Evolutionary conservation across 2,113 vertebrate species (phyloP), one percentile per base, ranked within the genome.

Genomic region (Struthidea cinerea): DNA sequence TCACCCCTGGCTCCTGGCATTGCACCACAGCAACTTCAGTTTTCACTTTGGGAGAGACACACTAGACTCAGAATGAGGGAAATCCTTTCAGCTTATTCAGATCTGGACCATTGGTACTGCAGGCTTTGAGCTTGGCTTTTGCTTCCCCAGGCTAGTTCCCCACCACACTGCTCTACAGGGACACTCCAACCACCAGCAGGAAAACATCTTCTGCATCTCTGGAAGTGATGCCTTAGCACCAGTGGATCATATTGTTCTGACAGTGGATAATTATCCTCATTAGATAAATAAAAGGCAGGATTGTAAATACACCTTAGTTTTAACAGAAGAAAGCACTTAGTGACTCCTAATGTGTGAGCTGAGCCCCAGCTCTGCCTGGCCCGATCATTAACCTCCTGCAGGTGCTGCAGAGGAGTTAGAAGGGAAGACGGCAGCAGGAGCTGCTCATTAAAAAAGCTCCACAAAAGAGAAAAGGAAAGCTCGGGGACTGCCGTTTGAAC

Each of bases 81-180:
- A 90, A 76, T 1, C 11, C 12, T 41, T 57, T 68, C 4, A 9
- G 7, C 70, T 83, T 16, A 24, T 63, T 20, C 33, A 39, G 50
- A 11, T 7, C 15, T 3, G 15, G 17, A 7, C 9, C 6, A 3
- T 2, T 16, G 0, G 18, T 59, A n/a, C 30, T 13, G 2, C 23
- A 18, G 35, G 10, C 15, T 67, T 32, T 0, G 3, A 42, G 28
- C 28, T 75, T 24, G 3, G 6, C 19, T 46, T 22, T 4, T 18
- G 16, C 24, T n/a, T 10, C 22, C 6, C 10, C 35, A 47, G 27
- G 15, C 32, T 46, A 30, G 13, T 0, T 52, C 60, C 18, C 3
- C 69, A 21, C 5, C 74, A 52, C 0, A 3, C 20, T 49, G 19
- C 44, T 52, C 74, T 35, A 5, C 37, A 59, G 11, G 30, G 10